Conservation (phyloP, 92 coral and sea anemone genomes). For the Phenganax subtilis region DNA sequence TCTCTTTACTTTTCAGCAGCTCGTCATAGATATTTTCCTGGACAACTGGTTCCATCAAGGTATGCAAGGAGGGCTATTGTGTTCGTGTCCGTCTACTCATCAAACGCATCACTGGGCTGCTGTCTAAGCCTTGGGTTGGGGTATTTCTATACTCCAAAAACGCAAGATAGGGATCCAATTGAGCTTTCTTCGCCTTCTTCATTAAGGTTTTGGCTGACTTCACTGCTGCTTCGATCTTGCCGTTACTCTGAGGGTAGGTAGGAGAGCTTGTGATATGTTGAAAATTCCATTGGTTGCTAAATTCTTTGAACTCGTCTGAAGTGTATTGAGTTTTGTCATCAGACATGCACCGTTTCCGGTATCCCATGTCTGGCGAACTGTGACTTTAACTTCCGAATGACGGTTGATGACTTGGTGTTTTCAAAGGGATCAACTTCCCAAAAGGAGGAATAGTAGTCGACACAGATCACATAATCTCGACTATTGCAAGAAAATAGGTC, state of each 20-base stretch:
- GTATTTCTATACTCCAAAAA: slow-evolving; percentile 49
- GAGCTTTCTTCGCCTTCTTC: slow-evolving; percentile 33
- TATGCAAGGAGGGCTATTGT: slow-evolving; percentile 34
- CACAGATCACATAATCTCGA: not conserved
- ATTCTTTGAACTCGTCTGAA: slow-evolving; percentile 3
- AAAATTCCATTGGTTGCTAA: slow-evolving; percentile 32
- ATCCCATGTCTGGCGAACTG: no score
- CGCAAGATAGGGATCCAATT: slow-evolving; percentile 36
- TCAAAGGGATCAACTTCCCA: not conserved
- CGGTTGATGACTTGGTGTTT: no score
- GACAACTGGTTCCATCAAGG: not conserved
- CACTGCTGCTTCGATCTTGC: slow-evolving; percentile 12
- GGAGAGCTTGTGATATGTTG: slow-evolving; percentile 29
- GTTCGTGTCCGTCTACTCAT: slow-evolving; percentile 43
- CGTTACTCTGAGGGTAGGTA: slow-evolving; percentile 33
- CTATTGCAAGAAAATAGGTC: not conserved
- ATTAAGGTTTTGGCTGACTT: not conserved
- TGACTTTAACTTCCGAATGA: no score
- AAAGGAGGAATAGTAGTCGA: not conserved
- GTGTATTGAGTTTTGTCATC: not conserved
- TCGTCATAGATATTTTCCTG: no score
- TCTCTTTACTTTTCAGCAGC: no score
- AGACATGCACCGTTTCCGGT: no score
- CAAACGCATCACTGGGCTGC: slow-evolving; percentile 41
- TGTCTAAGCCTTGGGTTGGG: slow-evolving; percentile 47